phyloP scores from a whole-genome alignment of 2,113 vertebrate species.

The Argyrosomus japonicus region DNA sequence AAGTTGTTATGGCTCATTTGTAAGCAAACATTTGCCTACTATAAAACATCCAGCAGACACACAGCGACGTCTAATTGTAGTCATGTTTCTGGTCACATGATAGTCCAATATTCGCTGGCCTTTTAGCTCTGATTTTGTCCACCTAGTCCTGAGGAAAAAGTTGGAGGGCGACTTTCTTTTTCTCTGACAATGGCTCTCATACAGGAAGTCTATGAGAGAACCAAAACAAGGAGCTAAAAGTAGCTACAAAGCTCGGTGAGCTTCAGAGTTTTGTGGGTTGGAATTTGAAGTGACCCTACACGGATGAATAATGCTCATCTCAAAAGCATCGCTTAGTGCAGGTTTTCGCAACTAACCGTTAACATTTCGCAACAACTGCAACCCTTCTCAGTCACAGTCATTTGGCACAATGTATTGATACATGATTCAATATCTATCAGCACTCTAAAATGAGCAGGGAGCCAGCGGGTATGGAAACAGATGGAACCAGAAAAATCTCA shows the following conservation, averaged over 20 bases:
- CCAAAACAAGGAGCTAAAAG: conserved; percentile 19
- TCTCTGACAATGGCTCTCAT: conserved; percentile 2
- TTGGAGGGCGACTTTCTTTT: no score
- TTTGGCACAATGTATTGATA: conserved; percentile 70
- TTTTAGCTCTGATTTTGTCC: conserved; percentile 45
- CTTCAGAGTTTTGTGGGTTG: conserved; percentile 13
- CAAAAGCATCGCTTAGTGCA: neutral
- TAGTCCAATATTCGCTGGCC: neutral
- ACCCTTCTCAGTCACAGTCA: conserved; percentile 37
- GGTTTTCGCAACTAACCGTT: conserved; percentile 27
- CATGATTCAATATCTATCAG: conserved; percentile 28
- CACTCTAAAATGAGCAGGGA: conserved; percentile 11
- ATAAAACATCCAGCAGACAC: conserved; percentile 19
- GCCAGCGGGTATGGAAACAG: conserved; percentile 24
- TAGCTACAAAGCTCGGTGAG: conserved; percentile 26
- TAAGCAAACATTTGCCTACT: conserved; percentile 17
- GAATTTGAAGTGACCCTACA: conserved; percentile 16
- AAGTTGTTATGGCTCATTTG: conserved; percentile 60
- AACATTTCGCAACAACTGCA: conserved; percentile 29
- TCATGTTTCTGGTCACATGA: neutral
- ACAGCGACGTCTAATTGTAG: neutral
- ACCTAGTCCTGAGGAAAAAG: neutral
- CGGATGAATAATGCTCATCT: conserved; percentile 1
- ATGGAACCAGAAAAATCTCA: conserved; percentile 18
- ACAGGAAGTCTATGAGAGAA: neutral